A percentile compares a stretch with the other conserved stretches of the same genome.
Conservation (phyloP, 2,888 invertebrate genomes). For the Calliopum simillimum region DNA sequence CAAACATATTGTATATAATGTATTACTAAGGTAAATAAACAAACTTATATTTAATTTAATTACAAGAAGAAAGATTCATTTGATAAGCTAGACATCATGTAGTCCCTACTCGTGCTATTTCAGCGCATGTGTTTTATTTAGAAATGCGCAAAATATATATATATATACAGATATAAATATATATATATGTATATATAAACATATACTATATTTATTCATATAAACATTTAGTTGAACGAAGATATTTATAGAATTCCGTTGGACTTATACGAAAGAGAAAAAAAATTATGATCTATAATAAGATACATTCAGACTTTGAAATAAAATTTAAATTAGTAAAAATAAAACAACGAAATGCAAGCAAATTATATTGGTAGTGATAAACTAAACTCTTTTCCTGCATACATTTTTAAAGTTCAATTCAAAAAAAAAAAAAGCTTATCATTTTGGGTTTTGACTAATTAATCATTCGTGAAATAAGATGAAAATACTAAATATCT, state of each 20-base stretch:
- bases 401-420: too few relatives aligned
- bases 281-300: constrained; percentile 43
- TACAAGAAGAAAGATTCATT: constrained; percentile 4
- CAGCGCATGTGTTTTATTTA: constrained; percentile 49
- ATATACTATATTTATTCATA: constrained; percentile 32
- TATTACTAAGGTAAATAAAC: too few relatives aligned
- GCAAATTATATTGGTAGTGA: constrained; percentile 14
- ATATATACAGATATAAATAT: too few relatives aligned
- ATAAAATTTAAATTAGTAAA: constrained; percentile 26
- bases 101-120: constrained; percentile 18
- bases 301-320: constrained; percentile 30
- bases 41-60: too few relatives aligned
- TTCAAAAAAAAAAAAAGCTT: too few relatives aligned
- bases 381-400: constrained; percentile 14
- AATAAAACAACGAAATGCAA: constrained; percentile 7
- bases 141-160: constrained; percentile 62
- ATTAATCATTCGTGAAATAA: too few relatives aligned
- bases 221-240: constrained; percentile 58
- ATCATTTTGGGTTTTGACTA: too few relatives aligned
- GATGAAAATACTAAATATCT: too few relatives aligned
- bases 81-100: constrained; percentile 31
- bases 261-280: constrained; percentile 41
- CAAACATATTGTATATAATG: not conserved
- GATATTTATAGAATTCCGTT: constrained; percentile 56
- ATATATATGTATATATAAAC: too few relatives aligned